Percentiles rank a stretch among this genome's conserved stretches.
phyloP scores from a whole-genome alignment of 2,797 vertebrate genomes.

The Eulemur rubriventer region DNA sequence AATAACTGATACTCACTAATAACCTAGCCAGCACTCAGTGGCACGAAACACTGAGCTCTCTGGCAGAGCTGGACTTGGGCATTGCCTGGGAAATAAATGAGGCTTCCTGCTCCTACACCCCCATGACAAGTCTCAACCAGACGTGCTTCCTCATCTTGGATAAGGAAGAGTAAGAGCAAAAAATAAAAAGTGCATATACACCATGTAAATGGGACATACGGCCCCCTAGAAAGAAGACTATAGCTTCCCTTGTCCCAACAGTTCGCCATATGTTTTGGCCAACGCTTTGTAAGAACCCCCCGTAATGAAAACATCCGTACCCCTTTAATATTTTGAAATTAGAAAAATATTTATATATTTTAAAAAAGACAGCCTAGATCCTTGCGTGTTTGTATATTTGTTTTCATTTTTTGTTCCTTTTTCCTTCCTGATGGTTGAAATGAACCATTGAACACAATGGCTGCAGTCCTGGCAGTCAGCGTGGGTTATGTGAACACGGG shows the following conservation, averaged over 20 bases:
- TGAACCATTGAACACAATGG: neutral
- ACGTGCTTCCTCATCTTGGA: neutral
- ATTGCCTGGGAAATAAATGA: neutral
- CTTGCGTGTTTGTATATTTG: neutral
- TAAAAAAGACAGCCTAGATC: neutral
- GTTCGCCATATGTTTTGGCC: neutral
- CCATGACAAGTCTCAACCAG: neutral
- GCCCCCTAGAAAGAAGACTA: neutral
- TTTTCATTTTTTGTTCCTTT: neutral
- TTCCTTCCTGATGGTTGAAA: neutral
- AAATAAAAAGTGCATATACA: no score
- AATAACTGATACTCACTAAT: no score
- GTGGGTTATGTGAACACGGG: neutral
- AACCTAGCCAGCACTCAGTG: neutral
- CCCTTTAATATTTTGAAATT: neutral
- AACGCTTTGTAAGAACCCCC: neutral
- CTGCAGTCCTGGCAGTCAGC: neutral
- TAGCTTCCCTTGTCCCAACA: neutral
- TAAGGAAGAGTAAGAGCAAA: neutral
- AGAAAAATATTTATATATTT: neutral
- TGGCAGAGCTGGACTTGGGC: neutral
- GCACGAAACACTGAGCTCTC: rapidly evolving
- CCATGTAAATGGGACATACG: neutral
- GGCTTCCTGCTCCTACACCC: neutral
- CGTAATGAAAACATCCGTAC: neutral